Percentiles rank a stretch among this genome's conserved stretches.
Evolutionary conservation across 2,888 invertebrate genomes (phyloP).

Genomic region (Lasioglossum oenotherae): DNA sequence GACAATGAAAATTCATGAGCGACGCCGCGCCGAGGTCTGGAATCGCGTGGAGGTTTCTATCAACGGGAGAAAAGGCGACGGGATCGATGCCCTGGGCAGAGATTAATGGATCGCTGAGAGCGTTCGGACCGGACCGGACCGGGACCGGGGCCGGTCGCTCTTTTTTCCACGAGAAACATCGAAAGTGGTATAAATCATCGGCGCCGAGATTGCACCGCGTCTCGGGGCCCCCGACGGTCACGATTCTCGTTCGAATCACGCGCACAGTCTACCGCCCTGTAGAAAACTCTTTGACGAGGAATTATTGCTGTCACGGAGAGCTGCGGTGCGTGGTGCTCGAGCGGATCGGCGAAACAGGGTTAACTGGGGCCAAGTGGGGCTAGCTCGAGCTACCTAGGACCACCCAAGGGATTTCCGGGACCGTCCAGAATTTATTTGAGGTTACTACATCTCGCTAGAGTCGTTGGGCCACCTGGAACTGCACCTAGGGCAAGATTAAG

Average conservation of each 20-base stretch:
- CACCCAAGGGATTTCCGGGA: neutral
- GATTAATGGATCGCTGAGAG: constrained; percentile 56
- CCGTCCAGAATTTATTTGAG: neutral
- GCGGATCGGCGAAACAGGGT: neutral
- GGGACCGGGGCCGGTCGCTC: constrained; percentile 18
- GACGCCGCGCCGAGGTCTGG: neutral
- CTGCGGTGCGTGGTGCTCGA: constrained; percentile 11
- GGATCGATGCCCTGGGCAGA: constrained; percentile 28
- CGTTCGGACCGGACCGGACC: constrained; percentile 16
- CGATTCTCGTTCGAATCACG: neutral
- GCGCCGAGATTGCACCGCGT: constrained; percentile 31
- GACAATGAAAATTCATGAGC: constrained; percentile 46
- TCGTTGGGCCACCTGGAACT: neutral
- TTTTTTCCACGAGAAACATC: constrained; percentile 39
- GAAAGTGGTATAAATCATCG: constrained; percentile 58
- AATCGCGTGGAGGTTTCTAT: constrained; percentile 35
- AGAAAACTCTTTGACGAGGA: constrained; percentile 15
- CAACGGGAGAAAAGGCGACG: constrained; percentile 42
- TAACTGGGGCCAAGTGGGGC: neutral
- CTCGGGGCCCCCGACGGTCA: neutral
- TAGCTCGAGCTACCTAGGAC: neutral
- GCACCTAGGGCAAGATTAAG: neutral
- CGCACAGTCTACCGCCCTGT: neutral
- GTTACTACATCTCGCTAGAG: neutral
- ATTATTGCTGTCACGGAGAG: neutral